Evolutionary conservation across 2,797 vertebrate species (phyloP), one percentile per base, ranked within the genome.

Genomic region (Tolypeutes matacus): DNA sequence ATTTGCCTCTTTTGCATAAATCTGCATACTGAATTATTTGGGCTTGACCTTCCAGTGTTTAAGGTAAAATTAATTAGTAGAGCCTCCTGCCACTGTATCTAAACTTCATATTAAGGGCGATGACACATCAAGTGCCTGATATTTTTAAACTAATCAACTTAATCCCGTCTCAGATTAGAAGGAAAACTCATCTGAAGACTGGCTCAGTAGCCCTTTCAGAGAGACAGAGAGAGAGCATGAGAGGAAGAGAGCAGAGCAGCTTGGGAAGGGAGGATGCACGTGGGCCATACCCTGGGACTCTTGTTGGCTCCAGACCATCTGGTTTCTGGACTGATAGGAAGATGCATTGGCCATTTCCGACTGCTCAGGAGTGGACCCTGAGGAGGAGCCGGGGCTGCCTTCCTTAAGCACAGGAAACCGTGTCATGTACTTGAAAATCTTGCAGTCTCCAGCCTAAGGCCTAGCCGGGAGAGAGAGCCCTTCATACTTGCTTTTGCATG

Each of bases 41-140:
- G 76, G 58, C 72, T 80, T 87, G 89, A 96, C 89, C 92, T 96
- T 95, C 75, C 18, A 42, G 73, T 90, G 56, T 91, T 88, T 92
- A 91, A 95, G 85, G 88, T 88, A 96, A 94, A 95, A 91, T 93
- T 91, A 96, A 95, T 96, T 91, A 95, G 78, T 20, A 56, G 31
- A 39, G 34, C 82, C 56, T 87, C 64, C 89, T 84, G 77, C 86
- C 56, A 31, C 91, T 60, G 31, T 72, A 23, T 84, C 89, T 91
- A 89, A 95, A 91, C 76, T 51, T 91, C 90, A 51, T 85, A 77
- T 72, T 65, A 94, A 92, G 65, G 86, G 31, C 2, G 31, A 65
- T n/a, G 80, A 86, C 76, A 89, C 39, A 73, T 25, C 89, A 89
- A 72, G n/a, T 58, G 70, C 70, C 88, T 73, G 42, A n/a, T 78